Percentiles rank a stretch among this genome's conserved stretches.
These are phyloP conservation scores for Crambe crambe DNA, from an alignment of 37 sponge, comb jelly and placozoan genomes.

Conservation along the genomic window DNA sequence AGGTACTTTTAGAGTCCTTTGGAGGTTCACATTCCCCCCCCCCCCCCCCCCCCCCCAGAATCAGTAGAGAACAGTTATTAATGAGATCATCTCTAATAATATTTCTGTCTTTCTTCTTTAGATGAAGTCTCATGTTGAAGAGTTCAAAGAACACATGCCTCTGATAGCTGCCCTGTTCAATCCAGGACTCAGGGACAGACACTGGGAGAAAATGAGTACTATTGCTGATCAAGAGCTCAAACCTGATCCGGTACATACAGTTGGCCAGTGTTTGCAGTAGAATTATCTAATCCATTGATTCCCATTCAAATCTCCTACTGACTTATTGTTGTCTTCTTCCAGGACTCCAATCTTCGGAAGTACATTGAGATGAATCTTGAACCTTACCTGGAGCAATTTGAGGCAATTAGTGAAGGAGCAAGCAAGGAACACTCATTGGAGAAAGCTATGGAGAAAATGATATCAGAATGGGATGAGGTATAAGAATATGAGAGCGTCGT, in stretches of 20 bases:
- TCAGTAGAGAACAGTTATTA: too few species aligned
- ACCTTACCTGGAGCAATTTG: conserved; percentile 94
- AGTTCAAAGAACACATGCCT: conserved; percentile 93
- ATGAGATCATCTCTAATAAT: background rate
- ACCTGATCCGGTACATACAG: conserved; percentile 83
- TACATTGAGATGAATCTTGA: conserved; percentile 95
- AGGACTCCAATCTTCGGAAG: conserved; percentile 86
- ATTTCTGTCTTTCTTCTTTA: conserved; percentile 12
- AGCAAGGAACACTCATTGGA: conserved; percentile 98
- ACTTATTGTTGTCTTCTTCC: background rate
- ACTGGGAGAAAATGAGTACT: conserved; percentile 95
- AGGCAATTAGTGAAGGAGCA: conserved; percentile 97
- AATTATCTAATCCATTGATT: background rate
- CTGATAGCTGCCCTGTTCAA: conserved; percentile 95
- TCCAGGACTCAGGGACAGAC: conserved; percentile 95
- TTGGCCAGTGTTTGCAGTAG: too few species aligned
- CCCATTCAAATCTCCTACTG: background rate
- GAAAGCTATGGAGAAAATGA: conserved; percentile 98
- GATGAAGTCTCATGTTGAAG: conserved; percentile 87
- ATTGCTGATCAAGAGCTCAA: conserved; percentile 86
- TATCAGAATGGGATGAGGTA: conserved; percentile 94
- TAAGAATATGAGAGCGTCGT: background rate
- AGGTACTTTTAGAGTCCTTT: too few species aligned
- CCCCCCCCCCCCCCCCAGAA: background rate
- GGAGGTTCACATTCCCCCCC: background rate